phyloP scores from a whole-genome alignment of 2,888 invertebrate genomes.

The Abscondita cerata region DNA sequence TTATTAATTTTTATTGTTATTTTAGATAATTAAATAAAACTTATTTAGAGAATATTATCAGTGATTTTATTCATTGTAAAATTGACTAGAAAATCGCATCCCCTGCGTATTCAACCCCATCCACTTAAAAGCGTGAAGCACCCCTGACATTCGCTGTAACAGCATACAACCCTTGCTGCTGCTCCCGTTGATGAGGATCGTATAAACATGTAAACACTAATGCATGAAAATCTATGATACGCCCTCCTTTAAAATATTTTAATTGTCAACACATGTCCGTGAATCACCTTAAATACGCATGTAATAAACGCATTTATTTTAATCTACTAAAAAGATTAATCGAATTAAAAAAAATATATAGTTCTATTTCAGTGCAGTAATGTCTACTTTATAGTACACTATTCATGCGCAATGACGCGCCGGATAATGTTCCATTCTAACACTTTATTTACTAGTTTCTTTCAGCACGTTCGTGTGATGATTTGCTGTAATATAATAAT shows the following conservation, averaged over 20 bases:
- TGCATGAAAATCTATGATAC: slow-evolving; percentile 46
- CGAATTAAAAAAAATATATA: too few species aligned
- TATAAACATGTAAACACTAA: slow-evolving; percentile 57
- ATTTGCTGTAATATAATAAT: too few species aligned
- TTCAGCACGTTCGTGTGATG: too few species aligned
- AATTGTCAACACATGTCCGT: slow-evolving; percentile 13
- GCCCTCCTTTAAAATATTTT: slow-evolving; percentile 18
- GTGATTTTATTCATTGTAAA: slow-evolving; percentile 51
- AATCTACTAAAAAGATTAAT: too few species aligned
- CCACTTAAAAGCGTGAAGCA: slow-evolving; percentile 49
- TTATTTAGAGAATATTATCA: slow-evolving; percentile 44
- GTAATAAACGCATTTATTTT: too few species aligned
- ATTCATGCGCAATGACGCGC: too few species aligned
- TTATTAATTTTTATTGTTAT: not conserved
- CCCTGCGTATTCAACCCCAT: slow-evolving; percentile 48
- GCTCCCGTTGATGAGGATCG: slow-evolving; percentile 46
- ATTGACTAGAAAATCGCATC: slow-evolving; percentile 58
- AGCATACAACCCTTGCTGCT: slow-evolving; percentile 35
- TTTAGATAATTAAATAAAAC: slow-evolving; percentile 14
- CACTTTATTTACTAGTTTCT: too few species aligned
- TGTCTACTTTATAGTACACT: too few species aligned
- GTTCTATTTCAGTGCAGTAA: too few species aligned
- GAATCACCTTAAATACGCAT: too few species aligned
- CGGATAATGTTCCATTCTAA: too few species aligned
- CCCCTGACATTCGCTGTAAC: slow-evolving; percentile 40